Evolutionary conservation across 2,797 vertebrate species (phyloP).

Genomic region (Phataginus tetradactyla): DNA sequence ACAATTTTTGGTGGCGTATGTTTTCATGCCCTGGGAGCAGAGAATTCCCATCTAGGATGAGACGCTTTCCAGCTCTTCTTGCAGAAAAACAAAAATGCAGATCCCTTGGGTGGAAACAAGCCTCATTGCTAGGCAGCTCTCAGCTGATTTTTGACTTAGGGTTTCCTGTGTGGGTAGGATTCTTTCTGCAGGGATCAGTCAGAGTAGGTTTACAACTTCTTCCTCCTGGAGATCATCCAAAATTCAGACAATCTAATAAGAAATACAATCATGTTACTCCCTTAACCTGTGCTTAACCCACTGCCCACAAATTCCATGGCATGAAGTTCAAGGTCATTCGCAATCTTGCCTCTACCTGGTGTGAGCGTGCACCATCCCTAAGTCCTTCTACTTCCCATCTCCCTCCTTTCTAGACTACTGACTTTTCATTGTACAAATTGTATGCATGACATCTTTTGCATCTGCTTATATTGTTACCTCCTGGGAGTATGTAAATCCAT

Average conservation of each 20-base stretch:
- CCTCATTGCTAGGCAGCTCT: neutral
- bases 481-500: neutral
- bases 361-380: rapidly evolving
- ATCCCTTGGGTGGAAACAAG: neutral
- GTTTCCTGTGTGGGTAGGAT: neutral
- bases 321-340: neutral
- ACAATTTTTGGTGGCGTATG: neutral
- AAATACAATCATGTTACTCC: neutral
- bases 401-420: neutral
- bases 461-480: neutral
- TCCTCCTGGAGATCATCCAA: neutral
- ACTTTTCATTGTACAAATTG: neutral
- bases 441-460: neutral
- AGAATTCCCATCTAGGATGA: neutral
- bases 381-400: too few relatives aligned
- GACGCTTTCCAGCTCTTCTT: neutral
- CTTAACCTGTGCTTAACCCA: neutral
- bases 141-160: neutral
- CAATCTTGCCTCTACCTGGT: neutral
- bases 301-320: neutral
- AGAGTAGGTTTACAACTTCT: neutral
- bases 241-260: neutral
- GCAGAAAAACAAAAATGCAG: neutral
- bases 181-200: neutral
- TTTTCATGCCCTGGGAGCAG: neutral